Percentiles rank a stretch among this genome's conserved stretches.
Evolutionary conservation across 2,797 vertebrate genomes (phyloP).

Genomic region (Sparidentex hasta): DNA sequence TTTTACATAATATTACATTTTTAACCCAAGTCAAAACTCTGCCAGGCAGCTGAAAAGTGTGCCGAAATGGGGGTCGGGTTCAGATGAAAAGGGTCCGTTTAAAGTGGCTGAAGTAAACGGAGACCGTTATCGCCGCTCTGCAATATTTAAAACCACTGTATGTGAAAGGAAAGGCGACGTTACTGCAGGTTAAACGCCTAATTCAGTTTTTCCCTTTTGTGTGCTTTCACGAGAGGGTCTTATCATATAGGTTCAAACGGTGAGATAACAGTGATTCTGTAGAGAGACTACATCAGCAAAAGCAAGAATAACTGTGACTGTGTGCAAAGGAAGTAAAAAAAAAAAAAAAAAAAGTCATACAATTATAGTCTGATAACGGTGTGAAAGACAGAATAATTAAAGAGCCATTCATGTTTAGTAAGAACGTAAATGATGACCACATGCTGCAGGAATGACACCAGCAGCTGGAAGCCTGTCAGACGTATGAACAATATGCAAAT

Average conservation of each 20-base stretch:
- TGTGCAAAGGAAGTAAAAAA: constrained; percentile 14
- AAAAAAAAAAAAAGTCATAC: not conserved
- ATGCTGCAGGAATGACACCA: constrained; percentile 10
- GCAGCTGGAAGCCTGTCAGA: constrained; percentile 15
- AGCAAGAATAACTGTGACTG: constrained; percentile 14
- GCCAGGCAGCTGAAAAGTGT: constrained; percentile 16
- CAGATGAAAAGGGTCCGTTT: constrained; percentile 31
- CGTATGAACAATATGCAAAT: constrained; percentile 16
- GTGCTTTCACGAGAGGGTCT: constrained; percentile 21
- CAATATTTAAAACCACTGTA: constrained; percentile 33
- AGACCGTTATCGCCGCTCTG: constrained; percentile 22
- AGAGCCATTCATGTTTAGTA: constrained; percentile 26
- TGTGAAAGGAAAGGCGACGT: constrained; percentile 14
- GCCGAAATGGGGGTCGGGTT: constrained; percentile 1
- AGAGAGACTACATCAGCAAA: constrained; percentile 4
- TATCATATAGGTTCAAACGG: constrained; percentile 4
- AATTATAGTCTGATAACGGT: constrained; percentile 25
- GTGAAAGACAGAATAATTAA: constrained; percentile 37
- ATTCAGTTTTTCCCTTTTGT: not conserved
- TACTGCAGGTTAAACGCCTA: constrained; percentile 6
- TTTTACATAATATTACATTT: constrained; percentile 50
- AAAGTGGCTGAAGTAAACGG: constrained; percentile 27
- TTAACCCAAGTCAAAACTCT: constrained; percentile 35
- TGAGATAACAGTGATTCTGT: constrained; percentile 22
- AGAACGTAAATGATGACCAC: constrained; percentile 28